Evolutionary conservation across 2,888 invertebrate genomes (phyloP).

Genomic region (Macrosiphum euphorbiae): DNA sequence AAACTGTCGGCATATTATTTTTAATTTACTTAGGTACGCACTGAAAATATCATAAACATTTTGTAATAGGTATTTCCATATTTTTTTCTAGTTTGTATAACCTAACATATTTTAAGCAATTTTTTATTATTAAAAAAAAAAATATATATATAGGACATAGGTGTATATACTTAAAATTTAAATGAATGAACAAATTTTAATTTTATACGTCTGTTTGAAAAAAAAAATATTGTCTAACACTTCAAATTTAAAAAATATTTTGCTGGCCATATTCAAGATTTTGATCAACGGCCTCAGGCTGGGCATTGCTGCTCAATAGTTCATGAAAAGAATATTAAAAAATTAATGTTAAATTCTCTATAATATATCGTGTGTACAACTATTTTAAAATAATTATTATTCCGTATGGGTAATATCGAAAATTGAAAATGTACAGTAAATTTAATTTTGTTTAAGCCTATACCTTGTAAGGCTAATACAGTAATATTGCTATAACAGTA

Average conservation of each 20-base stretch:
- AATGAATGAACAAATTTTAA: background rate
- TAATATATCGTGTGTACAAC: background rate
- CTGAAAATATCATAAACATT: background rate
- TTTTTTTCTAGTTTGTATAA: background rate
- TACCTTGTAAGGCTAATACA: background rate
- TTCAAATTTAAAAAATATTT: background rate
- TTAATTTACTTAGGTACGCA: background rate
- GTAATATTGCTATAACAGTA: background rate
- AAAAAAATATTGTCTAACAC: background rate
- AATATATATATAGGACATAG: background rate
- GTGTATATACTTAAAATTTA: background rate
- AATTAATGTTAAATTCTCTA: background rate
- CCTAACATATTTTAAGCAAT: background rate
- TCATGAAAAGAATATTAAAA: background rate
- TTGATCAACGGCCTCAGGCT: background rate
- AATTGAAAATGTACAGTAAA: background rate
- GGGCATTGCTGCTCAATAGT: background rate
- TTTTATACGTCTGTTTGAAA: background rate
- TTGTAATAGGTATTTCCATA: background rate
- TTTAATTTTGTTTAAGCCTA: background rate
- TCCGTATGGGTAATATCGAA: background rate
- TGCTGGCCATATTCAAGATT: background rate
- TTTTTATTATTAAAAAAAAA: background rate
- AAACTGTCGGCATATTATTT: background rate
- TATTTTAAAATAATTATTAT: background rate